Evolutionary conservation across 2,888 invertebrate genomes (phyloP), one percentile per base, ranked within the genome.

Genomic region (Celastrina argiolus): DNA sequence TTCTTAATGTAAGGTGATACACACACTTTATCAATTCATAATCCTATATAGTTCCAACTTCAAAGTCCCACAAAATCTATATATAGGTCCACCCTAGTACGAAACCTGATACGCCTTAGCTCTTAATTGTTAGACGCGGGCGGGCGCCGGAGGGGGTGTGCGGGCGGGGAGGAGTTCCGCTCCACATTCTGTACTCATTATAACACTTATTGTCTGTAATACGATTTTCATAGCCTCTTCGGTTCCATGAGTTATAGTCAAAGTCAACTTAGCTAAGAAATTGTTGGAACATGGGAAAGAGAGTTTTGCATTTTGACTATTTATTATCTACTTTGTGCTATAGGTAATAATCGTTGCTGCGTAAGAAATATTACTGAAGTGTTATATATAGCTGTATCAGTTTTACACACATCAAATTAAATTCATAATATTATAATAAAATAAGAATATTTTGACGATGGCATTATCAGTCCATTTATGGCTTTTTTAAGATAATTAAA

Each of bases 181-280:
- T 39, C 39, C 18, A 61, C 34, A 61, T 61, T 61, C 61, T 61
- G 18, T 58, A 28, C 31, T 61, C 34, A 61, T 61, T 61, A 61
- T 39, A 61, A 39, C 61, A 61, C 39, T 61, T 18, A 61, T 61
- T 61, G 36, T 61, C 22, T 51, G 22, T 51, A 51, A 51, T 51
- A 26, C 26, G 51, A 51, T 51, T 26, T 51, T 51, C 51, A 51
- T 51, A 51, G 51, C 51, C 26, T 51, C 51, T 22, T 22, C 22
- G 12, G 51, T 51, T 51, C 12, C 51, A n/a, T 14, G 16, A 12
- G 51, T 26, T 51, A 51, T 26, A 12, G 8, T 14, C 14, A 14
- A n/a, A 41, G 41, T 41, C 12, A 22, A 26, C 22, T 22, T 51
- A 26, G 31, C 18, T 10, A 18, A 8, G 18, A 45, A 18, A 18